Evolutionary conservation across 2,888 invertebrate species (phyloP).

Genomic region (Tetheella fluctuosa): DNA sequence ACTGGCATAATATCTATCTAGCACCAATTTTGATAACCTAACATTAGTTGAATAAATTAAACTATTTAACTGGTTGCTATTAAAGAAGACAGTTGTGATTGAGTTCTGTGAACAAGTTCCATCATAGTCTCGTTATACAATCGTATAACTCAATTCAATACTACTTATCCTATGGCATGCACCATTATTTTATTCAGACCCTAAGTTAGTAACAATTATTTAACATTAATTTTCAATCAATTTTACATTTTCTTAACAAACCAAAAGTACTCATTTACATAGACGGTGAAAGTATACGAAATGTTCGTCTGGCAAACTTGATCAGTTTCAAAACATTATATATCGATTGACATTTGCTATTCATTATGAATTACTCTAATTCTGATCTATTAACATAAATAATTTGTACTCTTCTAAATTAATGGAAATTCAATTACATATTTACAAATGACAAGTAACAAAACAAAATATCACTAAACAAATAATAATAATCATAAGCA

Average conservation of each 20-base stretch:
- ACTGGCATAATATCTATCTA: conserved; percentile 62
- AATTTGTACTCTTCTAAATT: conserved; percentile 81
- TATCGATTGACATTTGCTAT: conserved; percentile 26
- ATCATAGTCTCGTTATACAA: conserved; percentile 28
- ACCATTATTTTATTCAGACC: conserved; percentile 72
- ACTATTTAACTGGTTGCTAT: conserved; percentile 16
- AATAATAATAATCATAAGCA: conserved; percentile 46
- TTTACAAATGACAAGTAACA: conserved; percentile 66
- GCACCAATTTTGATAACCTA: conserved; percentile 70
- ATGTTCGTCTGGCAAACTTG: conserved; percentile 35
- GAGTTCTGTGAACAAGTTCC: conserved; percentile 21
- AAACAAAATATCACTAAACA: conserved; percentile 48
- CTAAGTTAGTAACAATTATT: conserved; percentile 59
- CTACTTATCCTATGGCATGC: conserved; percentile 79
- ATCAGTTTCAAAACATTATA: conserved; percentile 25
- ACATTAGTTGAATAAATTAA: conserved; percentile 34
- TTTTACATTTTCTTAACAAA: conserved; percentile 26
- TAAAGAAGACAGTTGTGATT: conserved; percentile 34
- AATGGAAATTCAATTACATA: conserved; percentile 73
- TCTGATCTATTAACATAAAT: conserved; percentile 67
- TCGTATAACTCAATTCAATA: conserved; percentile 46
- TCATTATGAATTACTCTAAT: conserved; percentile 53
- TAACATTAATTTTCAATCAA: conserved; percentile 34
- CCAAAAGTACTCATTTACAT: conserved; percentile 17
- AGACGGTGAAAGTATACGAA: conserved; percentile 16